Conservation (phyloP, 2,888 invertebrate genomes). For the Drosophila niveifrons region DNA sequence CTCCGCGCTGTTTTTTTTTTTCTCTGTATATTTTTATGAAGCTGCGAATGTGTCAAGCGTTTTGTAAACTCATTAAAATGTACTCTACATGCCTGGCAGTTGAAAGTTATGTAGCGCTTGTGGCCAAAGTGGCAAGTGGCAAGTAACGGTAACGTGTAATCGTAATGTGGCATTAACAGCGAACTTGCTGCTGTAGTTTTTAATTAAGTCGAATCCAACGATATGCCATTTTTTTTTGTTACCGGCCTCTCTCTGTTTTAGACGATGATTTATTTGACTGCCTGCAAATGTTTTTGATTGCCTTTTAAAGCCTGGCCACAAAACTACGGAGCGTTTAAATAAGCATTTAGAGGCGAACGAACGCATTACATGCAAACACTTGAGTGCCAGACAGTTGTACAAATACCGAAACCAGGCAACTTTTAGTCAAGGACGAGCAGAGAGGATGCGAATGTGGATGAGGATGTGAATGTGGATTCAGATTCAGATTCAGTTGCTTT, state of each 20-base stretch:
- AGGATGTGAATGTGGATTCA: slow-evolving; percentile 30
- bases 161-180: slow-evolving; percentile 32
- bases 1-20: slow-evolving; percentile 12
- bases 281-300: slow-evolving; percentile 47
- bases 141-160: slow-evolving; percentile 4
- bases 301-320: slow-evolving; percentile 62
- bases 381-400: slow-evolving; percentile 61
- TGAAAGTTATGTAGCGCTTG: slow-evolving; percentile 60
- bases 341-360: slow-evolving; percentile 68
- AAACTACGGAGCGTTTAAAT: slow-evolving; percentile 70
- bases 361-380: slow-evolving; percentile 70
- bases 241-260: background rate
- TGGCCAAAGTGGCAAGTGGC: slow-evolving; percentile 15
- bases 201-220: slow-evolving; percentile 58
- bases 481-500: slow-evolving; percentile 13
- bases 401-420: slow-evolving; percentile 50
- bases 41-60: slow-evolving; percentile 77
- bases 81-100: slow-evolving; percentile 50
- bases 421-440: slow-evolving; percentile 59
- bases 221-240: slow-evolving; percentile 18
- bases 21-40: too few relatives aligned
- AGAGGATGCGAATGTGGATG: background rate
- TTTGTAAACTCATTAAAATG: slow-evolving; percentile 79
- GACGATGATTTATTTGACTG: slow-evolving; percentile 59
- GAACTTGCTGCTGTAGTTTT: slow-evolving; percentile 34